Conservation (phyloP, 2,888 invertebrate genomes). For the Apodemia mormo region DNA sequence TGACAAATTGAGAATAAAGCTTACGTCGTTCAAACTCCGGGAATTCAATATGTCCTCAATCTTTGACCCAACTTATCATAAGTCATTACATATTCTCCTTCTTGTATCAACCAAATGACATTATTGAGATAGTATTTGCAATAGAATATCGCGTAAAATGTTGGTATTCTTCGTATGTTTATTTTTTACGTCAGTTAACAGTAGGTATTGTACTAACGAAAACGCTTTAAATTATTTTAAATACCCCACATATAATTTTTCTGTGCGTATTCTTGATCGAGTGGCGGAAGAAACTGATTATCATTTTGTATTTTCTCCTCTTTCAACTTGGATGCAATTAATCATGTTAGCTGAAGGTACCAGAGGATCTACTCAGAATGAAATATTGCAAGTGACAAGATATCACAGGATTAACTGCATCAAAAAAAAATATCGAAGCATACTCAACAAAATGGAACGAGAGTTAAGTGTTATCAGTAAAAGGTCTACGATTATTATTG, state of each 20-base stretch:
- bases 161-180: constrained; percentile 14
- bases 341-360: constrained; percentile 58
- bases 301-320: constrained; percentile 64
- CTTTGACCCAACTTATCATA: constrained; percentile 15
- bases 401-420: constrained; percentile 53
- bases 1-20: not conserved
- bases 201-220: constrained; percentile 44
- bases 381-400: constrained; percentile 55
- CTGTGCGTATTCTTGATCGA: constrained; percentile 53
- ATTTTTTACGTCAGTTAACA: constrained; percentile 26
- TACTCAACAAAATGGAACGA: constrained; percentile 47
- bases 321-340: constrained; percentile 62
- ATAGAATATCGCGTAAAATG: constrained; percentile 23
- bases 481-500: constrained; percentile 49
- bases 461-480: constrained; percentile 44
- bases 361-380: constrained; percentile 45
- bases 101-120: not conserved
- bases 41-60: not conserved
- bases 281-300: constrained; percentile 49
- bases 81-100: not conserved
- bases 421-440: constrained; percentile 45
- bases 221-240: constrained; percentile 48
- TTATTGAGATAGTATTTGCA: constrained; percentile 13
- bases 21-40: not conserved
- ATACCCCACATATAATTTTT: constrained; percentile 56